Evolutionary conservation across 2,888 invertebrate species (phyloP), one percentile per base, ranked within the genome.

Genomic region (Nebria salina): DNA sequence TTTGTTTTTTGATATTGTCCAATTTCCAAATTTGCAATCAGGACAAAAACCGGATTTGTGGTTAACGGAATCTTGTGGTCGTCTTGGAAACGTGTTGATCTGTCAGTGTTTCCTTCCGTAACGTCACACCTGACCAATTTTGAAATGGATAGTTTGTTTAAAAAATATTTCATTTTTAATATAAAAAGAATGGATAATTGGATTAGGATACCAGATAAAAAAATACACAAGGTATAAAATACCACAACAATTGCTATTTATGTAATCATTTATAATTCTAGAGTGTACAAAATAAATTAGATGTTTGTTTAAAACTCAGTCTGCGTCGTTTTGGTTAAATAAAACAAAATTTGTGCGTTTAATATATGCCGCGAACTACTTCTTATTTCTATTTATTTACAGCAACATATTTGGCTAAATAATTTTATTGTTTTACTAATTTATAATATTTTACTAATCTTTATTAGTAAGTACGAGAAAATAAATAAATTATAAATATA

Each of bases 21-120:
- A 13, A 13, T 54, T 54, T 54, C 54, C 13, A 54, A 13, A 54
- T 54, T 54, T 13, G 54, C 8, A 54, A 54, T 54, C 13, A 8
- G 54, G 54, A 54, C 1, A 54, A 54, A 54, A 54, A 54, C 8
- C 13, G 54, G 54, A 11, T 70, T 43, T 68, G 70, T 70, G 68
- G 54, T 70, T 70, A 68, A 68, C 20, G 20, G 68, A 76, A 42
- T 76, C 42, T 76, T 76, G 42, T 41, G 68, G 68, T 76, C 54
- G 68, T 34, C 43, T 25, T 68, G 54, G 43, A 68, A 76, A 54
- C 75, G 65, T 70, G 25, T 68, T 76, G 64, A 76, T 76, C 70
- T 76, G 68, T 65, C 70, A 76, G 70, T 70, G 25, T 54, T 54
- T 54, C 54, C 13, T 54, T 54, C 54, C 54, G 54, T 54, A 54